Evolutionary conservation across 2,888 invertebrate species (phyloP).

Genomic region (Xanthorhoe spadicearia): DNA sequence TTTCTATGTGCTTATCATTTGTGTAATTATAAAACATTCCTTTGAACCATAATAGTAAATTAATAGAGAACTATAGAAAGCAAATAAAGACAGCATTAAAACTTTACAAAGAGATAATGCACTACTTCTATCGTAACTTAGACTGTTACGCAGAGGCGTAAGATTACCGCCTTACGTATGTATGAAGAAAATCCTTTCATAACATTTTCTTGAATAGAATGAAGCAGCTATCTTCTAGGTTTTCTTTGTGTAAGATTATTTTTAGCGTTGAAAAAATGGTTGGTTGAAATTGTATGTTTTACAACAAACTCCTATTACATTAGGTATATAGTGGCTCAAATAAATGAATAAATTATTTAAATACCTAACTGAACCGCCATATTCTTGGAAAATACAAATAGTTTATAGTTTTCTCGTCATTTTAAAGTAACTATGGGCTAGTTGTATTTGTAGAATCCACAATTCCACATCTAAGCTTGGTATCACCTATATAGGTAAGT

Average conservation of each 20-base stretch:
- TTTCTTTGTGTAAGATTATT: slow-evolving; percentile 16
- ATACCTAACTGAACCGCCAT: not conserved
- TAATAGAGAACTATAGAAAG: not conserved
- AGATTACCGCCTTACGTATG: slow-evolving; percentile 43
- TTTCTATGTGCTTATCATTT: not conserved
- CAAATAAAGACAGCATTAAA: not conserved
- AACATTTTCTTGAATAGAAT: slow-evolving; percentile 39
- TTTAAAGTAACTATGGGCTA: not conserved
- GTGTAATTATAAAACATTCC: not conserved
- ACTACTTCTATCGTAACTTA: slow-evolving; percentile 31
- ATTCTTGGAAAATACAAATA: not conserved
- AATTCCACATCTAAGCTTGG: not conserved
- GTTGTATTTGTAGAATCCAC: not conserved
- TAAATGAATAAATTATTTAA: no score
- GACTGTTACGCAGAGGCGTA: slow-evolving; percentile 33
- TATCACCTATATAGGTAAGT: not conserved
- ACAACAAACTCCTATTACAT: not conserved
- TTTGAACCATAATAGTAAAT: not conserved
- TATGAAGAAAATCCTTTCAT: slow-evolving; percentile 38
- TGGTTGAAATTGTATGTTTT: not conserved
- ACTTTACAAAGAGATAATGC: slow-evolving; percentile 21
- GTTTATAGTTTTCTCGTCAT: not conserved
- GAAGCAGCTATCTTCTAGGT: slow-evolving; percentile 26
- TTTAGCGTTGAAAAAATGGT: slow-evolving; percentile 2
- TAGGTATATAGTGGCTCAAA: no score